Base-by-base conservation (phyloP, 2,888 invertebrate genomes). In the Temnothorax ravouxi region DNA sequence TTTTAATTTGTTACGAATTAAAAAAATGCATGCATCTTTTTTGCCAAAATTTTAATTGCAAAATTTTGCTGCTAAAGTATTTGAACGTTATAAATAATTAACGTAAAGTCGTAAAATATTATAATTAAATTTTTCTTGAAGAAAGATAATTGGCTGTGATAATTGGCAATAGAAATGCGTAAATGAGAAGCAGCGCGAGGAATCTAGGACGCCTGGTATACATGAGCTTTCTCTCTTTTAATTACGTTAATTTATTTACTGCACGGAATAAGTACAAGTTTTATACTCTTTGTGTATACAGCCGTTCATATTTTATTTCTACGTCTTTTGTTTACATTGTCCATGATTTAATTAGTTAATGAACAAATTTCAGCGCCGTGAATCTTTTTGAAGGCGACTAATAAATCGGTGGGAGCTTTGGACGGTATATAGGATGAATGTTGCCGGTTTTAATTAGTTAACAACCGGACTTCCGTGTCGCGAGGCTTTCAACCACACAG, bases 381-480 rank as follows among this genome's bases (percentile, higher is more conserved):
- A 59, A 71, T 47, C 25, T 59, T 79, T 47, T 21, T n/a, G n/a
- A 59, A 59, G 34, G 34, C 34, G 21, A 47, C 29, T 61, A 54
- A 67, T 79, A 56, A 77, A 47, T 72, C 47, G 34, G 18, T 25
- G 52, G 3, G 1, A 21, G 59, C 29, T 38, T 18, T 13, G 38
- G 0, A 38, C 21, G 11, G 11, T 15, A 11, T 15, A 11, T 67
- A 52, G 38, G n/a, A 3, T 25, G 13, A 47, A 79, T 79, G 69
- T 56, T 72, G 18, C 72, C 25, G 18, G 8, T 18, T 34, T 79
- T 79, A 79, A 79, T 79, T 79, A 79, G 34, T 47, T 72, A 79
- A 79, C 72, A 71, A 71, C 47, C 59, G 38, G 13, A 71, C 18
- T 79, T 79, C 21, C 44, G 34, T 44, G 15, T 71, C 56, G 34